Evolutionary conservation across 64 coral and sea anemone genomes (phyloP).

Genomic region (Hydrozoanthus tunicans): DNA sequence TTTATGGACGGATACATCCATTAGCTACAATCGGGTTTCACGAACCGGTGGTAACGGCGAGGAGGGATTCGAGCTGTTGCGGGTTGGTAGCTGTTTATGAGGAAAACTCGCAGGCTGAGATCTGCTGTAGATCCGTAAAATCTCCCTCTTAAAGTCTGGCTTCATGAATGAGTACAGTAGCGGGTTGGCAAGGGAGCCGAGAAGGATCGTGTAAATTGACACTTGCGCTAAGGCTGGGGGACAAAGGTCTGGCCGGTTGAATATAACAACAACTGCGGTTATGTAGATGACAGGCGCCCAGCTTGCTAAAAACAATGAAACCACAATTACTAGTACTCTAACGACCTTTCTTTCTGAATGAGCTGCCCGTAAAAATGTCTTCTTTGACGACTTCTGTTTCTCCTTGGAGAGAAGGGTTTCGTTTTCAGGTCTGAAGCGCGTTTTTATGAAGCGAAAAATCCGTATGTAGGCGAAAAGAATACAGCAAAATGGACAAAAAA

Average conservation of each 20-base stretch:
- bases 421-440: slow-evolving; percentile 1
- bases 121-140: background rate
- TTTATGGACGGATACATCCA: too few species aligned
- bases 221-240: background rate
- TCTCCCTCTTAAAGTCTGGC: background rate
- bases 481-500: slow-evolving; percentile 1
- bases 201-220: background rate
- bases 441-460: background rate
- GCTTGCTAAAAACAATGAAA: background rate
- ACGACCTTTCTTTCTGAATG: background rate
- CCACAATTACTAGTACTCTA: background rate
- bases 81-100: background rate
- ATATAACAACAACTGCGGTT: background rate
- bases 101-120: background rate
- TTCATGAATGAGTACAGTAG: slow-evolving; percentile 20
- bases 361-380: background rate
- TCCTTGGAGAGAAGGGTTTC: background rate
- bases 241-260: background rate
- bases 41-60: background rate
- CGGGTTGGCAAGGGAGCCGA: background rate
- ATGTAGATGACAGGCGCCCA: slow-evolving; percentile 6
- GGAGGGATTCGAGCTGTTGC: background rate
- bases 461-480: slow-evolving; percentile 3
- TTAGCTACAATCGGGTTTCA: background rate
- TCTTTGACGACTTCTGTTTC: background rate